phyloP scores from a whole-genome alignment of 1,140 invertebrate species.

The Rhagoletis zephyria region DNA sequence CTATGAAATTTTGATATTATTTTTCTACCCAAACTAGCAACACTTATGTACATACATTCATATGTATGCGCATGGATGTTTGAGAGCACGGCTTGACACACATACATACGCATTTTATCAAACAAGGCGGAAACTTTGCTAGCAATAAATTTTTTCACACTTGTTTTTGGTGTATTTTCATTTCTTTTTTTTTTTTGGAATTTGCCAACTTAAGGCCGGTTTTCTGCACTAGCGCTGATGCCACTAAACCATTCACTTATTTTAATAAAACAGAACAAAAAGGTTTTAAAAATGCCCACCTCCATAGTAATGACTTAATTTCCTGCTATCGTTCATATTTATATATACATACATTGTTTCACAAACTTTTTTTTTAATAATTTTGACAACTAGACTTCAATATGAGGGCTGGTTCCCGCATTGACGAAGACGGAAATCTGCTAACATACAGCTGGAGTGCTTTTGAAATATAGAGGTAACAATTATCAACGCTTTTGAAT shows the following conservation, averaged over 20 bases:
- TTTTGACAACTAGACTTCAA: too few species aligned
- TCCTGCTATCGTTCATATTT: neutral
- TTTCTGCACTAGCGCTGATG: neutral
- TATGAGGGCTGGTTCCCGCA: too few species aligned
- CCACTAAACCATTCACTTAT: neutral
- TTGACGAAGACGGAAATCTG: too few species aligned
- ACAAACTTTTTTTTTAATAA: neutral
- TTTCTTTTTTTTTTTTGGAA: neutral
- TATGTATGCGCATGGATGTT: neutral
- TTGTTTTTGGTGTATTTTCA: constrained; percentile 19
- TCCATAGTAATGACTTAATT: constrained; percentile 46
- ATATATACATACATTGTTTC: neutral
- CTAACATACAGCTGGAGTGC: too few species aligned
- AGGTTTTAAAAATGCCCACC: neutral
- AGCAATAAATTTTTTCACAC: constrained; percentile 43
- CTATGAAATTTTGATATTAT: neutral
- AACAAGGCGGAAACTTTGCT: neutral
- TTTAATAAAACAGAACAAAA: neutral
- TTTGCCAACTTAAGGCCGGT: neutral
- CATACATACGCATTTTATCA: neutral
- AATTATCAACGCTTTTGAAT: too few species aligned
- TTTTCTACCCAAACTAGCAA: neutral
- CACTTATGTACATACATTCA: neutral
- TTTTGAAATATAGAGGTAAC: too few species aligned
- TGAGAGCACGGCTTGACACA: neutral